Conservation (phyloP, 2,797 vertebrate species). For the Manis javanica region DNA sequence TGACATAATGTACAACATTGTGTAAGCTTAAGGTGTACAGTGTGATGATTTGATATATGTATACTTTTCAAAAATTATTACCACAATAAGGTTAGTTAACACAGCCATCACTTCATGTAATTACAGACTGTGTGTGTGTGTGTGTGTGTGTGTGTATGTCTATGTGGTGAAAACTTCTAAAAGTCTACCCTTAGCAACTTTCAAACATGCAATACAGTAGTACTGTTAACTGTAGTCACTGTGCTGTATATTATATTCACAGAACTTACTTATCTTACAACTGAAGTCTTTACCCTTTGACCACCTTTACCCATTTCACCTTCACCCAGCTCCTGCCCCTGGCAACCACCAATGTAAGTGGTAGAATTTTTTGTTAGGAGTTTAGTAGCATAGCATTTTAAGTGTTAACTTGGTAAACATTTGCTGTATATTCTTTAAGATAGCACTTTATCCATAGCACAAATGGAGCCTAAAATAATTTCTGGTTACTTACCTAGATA, state of each 20-base stretch:
- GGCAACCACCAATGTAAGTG: neutral
- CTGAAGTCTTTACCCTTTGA: neutral
- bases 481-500: neutral
- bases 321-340: neutral
- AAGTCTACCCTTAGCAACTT: neutral
- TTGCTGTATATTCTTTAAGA: neutral
- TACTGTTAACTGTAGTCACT: neutral
- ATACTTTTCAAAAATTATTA: neutral
- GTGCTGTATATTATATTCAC: neutral
- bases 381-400: neutral
- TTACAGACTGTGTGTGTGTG: neutral
- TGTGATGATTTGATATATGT: neutral
- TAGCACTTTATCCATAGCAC: neutral
- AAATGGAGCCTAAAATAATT: neutral
- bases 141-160: neutral
- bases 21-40: neutral
- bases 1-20: neutral
- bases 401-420: neutral
- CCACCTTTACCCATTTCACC: neutral
- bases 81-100: neutral
- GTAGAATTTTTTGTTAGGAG: neutral
- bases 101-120: neutral
- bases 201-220: neutral
- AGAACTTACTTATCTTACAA: neutral
- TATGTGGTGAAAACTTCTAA: neutral